Conservation (phyloP, 2,888 invertebrate genomes). For the Lucinisca nassula region DNA sequence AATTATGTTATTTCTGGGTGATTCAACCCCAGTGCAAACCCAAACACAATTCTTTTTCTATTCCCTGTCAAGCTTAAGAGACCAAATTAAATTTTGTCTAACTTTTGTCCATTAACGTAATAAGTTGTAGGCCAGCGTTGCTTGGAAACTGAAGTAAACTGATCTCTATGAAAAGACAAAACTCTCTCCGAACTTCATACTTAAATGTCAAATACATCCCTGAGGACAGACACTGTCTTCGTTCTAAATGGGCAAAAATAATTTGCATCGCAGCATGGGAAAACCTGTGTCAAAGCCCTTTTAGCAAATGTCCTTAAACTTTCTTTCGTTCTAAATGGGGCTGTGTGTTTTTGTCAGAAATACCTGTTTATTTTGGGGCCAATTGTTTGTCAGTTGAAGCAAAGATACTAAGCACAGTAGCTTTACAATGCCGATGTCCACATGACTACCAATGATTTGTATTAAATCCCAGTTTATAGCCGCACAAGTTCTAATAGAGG, state of each 20-base stretch:
- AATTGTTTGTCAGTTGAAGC: too few species aligned
- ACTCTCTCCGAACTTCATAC: conserved; percentile 6
- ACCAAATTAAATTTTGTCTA: conserved; percentile 65
- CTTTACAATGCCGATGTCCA: too few species aligned
- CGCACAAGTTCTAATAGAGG: too few species aligned
- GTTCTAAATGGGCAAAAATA: conserved; percentile 26
- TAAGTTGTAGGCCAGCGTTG: conserved; percentile 63
- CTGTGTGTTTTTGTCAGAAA: too few species aligned
- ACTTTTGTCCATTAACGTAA: conserved; percentile 67
- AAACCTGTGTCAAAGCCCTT: not conserved
- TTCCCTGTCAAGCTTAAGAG: conserved; percentile 17
- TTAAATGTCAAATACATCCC: conserved; percentile 44
- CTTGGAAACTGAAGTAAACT: conserved; percentile 62
- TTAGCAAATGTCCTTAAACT: too few species aligned
- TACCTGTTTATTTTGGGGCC: too few species aligned
- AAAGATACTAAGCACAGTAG: too few species aligned
- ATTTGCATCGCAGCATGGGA: not conserved
- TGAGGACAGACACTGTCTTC: conserved; percentile 18
- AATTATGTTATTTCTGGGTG: conserved; percentile 18
- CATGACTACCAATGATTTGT: too few species aligned
- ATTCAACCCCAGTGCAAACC: conserved; percentile 17
- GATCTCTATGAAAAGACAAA: conserved; percentile 23
- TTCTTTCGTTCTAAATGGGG: too few species aligned
- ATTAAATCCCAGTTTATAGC: too few species aligned
- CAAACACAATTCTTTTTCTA: conserved; percentile 34